These are phyloP conservation scores for Actinia tenebrosa DNA, from an alignment of 64 coral and sea anemone genomes.

Conservation along the genomic window DNA sequence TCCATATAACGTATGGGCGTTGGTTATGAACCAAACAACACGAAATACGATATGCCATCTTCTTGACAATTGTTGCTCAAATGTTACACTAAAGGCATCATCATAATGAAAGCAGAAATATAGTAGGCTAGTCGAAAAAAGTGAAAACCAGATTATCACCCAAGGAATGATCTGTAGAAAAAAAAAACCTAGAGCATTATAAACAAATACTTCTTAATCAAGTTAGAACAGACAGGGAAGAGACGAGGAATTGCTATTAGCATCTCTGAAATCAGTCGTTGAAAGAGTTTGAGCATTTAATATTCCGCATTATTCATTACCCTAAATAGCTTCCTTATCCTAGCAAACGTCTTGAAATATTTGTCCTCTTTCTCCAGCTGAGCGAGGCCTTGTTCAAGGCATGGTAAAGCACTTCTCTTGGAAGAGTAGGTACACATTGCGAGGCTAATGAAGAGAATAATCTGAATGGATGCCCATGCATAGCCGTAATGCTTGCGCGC, in stretches of 20 bases:
- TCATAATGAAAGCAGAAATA: constrained; percentile 16
- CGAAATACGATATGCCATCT: constrained; percentile 27
- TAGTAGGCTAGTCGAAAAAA: background rate
- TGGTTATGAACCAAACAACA: constrained; percentile 51
- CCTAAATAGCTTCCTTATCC: constrained; percentile 13
- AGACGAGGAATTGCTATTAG: too few species aligned
- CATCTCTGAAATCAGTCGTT: too few species aligned
- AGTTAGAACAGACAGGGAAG: background rate
- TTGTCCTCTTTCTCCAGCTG: background rate
- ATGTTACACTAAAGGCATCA: constrained; percentile 5
- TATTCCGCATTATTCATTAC: background rate
- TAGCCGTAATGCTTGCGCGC: background rate
- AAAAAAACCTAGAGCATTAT: background rate
- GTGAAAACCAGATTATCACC: background rate
- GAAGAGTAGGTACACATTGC: background rate
- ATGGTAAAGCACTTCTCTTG: constrained; percentile 10
- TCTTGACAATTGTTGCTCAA: constrained; percentile 14
- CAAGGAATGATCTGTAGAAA: background rate
- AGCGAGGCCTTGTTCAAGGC: constrained; percentile 2
- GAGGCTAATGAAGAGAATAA: background rate
- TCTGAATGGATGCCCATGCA: constrained; percentile 15
- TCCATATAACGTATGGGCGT: constrained; percentile 50
- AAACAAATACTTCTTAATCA: background rate
- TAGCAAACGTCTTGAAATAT: constrained; percentile 11
- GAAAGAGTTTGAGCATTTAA: too few species aligned